These are phyloP conservation scores for Athrips mouffetella DNA, from an alignment of 2,888 invertebrate genomes.

Conservation along the genomic window DNA sequence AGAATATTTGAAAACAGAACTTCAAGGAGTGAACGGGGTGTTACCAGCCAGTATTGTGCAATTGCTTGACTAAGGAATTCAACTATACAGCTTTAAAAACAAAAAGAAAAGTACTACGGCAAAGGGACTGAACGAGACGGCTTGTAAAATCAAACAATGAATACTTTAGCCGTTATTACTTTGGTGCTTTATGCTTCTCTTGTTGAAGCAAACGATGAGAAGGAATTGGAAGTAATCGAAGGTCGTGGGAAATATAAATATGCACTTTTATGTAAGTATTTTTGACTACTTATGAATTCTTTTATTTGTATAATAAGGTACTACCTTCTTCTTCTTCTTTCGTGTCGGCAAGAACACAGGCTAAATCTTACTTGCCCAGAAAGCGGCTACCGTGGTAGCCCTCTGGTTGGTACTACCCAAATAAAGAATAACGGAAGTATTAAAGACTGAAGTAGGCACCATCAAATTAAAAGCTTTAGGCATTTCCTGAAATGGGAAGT, in stretches of 20 bases:
- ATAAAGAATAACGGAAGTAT: too few relatives aligned
- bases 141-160: slow-evolving; percentile 28
- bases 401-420: too few relatives aligned
- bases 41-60: background rate
- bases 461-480: too few relatives aligned
- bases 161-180: slow-evolving; percentile 21
- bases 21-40: background rate
- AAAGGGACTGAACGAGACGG: slow-evolving; percentile 19
- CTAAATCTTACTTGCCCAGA: too few relatives aligned
- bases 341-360: too few relatives aligned
- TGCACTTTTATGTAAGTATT: slow-evolving; percentile 61
- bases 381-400: too few relatives aligned
- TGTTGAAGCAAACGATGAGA: slow-evolving; percentile 26
- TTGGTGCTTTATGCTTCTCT: slow-evolving; percentile 20
- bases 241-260: slow-evolving; percentile 57
- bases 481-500: too few relatives aligned
- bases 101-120: slow-evolving; percentile 10
- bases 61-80: background rate
- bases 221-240: slow-evolving; percentile 36
- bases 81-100: background rate
- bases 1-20: background rate
- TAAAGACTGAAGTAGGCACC: too few relatives aligned
- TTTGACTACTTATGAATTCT: too few relatives aligned
- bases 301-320: too few relatives aligned
- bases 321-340: too few relatives aligned